These are phyloP conservation scores for Gallinago stenura DNA, from an alignment of 2,797 vertebrate species.

Conservation along the genomic window DNA sequence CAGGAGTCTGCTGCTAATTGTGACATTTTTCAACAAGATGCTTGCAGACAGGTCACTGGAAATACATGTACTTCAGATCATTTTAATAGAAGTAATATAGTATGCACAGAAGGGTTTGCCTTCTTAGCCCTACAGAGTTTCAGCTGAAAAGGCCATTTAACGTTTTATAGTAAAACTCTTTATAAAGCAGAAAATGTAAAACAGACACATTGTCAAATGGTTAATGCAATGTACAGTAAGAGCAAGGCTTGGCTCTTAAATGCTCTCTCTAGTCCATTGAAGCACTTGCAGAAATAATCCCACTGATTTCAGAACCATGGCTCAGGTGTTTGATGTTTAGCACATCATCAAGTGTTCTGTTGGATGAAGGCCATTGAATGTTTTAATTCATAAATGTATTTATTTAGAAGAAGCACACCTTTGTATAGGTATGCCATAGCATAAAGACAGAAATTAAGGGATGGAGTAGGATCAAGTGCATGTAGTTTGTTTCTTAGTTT, in stretches of 20 bases:
- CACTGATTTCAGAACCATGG: not conserved
- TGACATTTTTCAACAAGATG: constrained; percentile 33
- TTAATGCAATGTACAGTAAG: not conserved
- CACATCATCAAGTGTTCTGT: not conserved
- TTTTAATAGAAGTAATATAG: constrained; percentile 34
- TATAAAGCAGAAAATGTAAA: constrained; percentile 24
- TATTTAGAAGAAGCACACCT: not conserved
- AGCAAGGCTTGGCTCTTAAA: not conserved
- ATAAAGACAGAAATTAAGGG: not conserved
- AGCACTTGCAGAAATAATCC: constrained; percentile 1
- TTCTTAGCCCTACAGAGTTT: not conserved
- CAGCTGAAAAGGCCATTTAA: constrained; percentile 14
- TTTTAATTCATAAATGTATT: not conserved
- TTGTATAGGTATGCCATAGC: not conserved
- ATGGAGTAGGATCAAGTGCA: not conserved
- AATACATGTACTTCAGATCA: constrained; percentile 49
- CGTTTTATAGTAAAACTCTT: not conserved
- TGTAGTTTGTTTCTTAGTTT: not conserved
- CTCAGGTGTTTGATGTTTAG: not conserved
- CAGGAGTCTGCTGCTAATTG: constrained; percentile 63
- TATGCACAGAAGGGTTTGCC: not conserved
- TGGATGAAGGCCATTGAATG: not conserved
- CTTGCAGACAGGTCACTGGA: constrained; percentile 46
- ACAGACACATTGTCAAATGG: not conserved
- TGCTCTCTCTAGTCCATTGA: not conserved